Conservation (phyloP, 1,140 invertebrate species). For the Drosophila bocki region DNA sequence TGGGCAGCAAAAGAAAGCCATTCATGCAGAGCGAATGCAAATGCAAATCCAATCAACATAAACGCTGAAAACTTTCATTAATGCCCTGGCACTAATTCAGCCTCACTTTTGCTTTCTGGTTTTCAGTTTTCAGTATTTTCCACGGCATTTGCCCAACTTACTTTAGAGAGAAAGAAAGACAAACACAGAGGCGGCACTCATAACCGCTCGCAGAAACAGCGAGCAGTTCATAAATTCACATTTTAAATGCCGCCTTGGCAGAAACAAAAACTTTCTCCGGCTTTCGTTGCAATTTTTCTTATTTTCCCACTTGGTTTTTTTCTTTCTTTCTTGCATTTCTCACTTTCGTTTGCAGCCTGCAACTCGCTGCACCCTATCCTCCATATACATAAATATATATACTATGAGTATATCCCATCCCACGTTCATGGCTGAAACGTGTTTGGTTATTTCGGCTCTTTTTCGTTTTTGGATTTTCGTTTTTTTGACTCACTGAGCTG, state of each 20-base stretch:
- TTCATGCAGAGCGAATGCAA: conserved; percentile 24
- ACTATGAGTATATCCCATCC: conserved; percentile 12
- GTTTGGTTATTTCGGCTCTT: conserved; percentile 52
- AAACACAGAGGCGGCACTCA: conserved; percentile 23
- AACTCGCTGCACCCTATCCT: conserved; percentile 60
- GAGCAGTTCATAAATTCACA: conserved; percentile 68
- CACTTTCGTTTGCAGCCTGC: conserved; percentile 50
- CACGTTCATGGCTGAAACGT: conserved; percentile 73
- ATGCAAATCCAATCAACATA: conserved; percentile 15
- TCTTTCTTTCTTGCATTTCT: conserved; percentile 11
- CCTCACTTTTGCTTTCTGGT: conserved; percentile 67
- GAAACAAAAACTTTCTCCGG: conserved; percentile 72
- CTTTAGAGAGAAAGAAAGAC: background rate
- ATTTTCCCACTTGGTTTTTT: conserved; percentile 20
- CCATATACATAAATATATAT: background rate
- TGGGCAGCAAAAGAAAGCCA: conserved; percentile 45
- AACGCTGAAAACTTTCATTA: conserved; percentile 67
- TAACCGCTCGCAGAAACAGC: conserved; percentile 17
- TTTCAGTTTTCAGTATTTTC: conserved; percentile 31
- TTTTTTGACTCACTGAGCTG: conserved; percentile 37
- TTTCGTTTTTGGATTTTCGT: conserved; percentile 6
- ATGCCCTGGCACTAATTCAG: conserved; percentile 69
- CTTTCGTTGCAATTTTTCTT: conserved; percentile 74
- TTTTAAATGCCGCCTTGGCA: conserved; percentile 78
- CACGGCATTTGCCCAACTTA: conserved; percentile 22